Percentiles rank a stretch among this genome's conserved stretches.
Conservation (phyloP, 2,113 vertebrate species). For the Scolopax mira region DNA sequence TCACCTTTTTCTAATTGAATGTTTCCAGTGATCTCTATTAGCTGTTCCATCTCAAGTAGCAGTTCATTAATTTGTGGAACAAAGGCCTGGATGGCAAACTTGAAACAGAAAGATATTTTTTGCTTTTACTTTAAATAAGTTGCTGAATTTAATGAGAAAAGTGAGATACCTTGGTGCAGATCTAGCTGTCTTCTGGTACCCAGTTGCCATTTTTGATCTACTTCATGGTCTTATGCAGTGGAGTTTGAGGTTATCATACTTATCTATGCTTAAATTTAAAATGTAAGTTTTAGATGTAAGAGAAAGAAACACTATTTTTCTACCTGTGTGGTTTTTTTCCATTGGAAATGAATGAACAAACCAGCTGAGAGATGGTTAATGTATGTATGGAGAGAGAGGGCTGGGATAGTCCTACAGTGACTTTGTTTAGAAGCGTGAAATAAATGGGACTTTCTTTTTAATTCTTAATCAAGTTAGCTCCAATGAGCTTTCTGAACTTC, state of each 20-base stretch:
- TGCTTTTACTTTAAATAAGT: not conserved
- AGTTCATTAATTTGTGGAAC: not conserved
- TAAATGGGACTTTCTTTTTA: not conserved
- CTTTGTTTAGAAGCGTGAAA: not conserved
- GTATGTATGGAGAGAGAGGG: not conserved
- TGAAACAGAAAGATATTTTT: not conserved
- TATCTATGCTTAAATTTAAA: not conserved
- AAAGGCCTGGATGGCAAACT: not conserved
- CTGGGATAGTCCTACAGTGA: not conserved
- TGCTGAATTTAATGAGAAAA: not conserved
- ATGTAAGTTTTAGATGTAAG: not conserved
- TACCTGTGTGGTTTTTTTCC: not conserved
- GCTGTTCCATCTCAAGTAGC: not conserved
- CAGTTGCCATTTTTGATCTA: not conserved
- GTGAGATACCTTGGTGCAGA: not conserved
- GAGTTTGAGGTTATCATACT: not conserved
- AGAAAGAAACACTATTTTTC: not conserved
- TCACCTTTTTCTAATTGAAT: not conserved
- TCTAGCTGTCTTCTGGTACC: not conserved
- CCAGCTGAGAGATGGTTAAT: not conserved
- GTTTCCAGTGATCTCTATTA: not conserved
- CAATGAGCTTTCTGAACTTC: not conserved
- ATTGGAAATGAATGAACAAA: not conserved
- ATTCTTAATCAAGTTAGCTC: not conserved
- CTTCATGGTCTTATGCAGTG: not conserved